phyloP scores from a whole-genome alignment of 2,113 vertebrate genomes.

The Heterochromis multidens region DNA sequence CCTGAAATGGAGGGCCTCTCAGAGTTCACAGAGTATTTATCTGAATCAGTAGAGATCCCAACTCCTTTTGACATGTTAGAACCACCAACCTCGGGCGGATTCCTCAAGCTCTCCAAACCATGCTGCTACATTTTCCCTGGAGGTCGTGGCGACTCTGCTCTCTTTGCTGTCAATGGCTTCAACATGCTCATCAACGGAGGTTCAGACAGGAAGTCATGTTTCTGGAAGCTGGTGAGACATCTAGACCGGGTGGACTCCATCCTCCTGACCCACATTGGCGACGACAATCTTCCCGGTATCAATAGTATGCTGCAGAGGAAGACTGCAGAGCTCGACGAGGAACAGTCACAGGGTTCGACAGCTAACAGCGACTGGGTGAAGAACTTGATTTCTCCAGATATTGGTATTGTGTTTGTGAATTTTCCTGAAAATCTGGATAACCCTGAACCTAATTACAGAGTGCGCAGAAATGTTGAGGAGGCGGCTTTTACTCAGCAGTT shows the following conservation, averaged over 20 bases:
- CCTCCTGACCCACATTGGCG: conserved; percentile 91
- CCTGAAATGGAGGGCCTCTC: conserved; percentile 98
- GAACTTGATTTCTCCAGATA: conserved; percentile 95
- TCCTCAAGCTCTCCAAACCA: conserved; percentile 95
- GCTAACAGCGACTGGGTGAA: conserved; percentile 96
- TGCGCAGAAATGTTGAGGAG: conserved; percentile 87
- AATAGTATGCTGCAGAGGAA: conserved; percentile 96
- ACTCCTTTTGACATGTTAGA: conserved; percentile 95
- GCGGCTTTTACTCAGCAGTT: conserved; percentile 87
- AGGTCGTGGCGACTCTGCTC: conserved; percentile 88
- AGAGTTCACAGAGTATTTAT: conserved; percentile 95
- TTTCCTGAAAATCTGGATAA: conserved; percentile 87
- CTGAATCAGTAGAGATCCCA: conserved; percentile 96
- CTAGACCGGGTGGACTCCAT: conserved; percentile 94
- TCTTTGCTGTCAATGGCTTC: conserved; percentile 96
- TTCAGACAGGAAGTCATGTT: conserved; percentile 93
- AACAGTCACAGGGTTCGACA: conserved; percentile 92
- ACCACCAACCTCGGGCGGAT: conserved; percentile 93
- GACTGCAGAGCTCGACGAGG: conserved; percentile 90
- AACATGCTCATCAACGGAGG: conserved; percentile 98
- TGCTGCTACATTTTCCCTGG: conserved; percentile 98
- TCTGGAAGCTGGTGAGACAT: conserved; percentile 96
- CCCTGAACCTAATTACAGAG: conserved; percentile 81
- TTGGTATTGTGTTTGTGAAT: conserved; percentile 94
- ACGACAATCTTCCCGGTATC: conserved; percentile 93